A percentile compares a stretch with the other conserved stretches of the same genome.
phyloP scores from a whole-genome alignment of 23 tunicate genomes.

The Botrylloides violaceus region DNA sequence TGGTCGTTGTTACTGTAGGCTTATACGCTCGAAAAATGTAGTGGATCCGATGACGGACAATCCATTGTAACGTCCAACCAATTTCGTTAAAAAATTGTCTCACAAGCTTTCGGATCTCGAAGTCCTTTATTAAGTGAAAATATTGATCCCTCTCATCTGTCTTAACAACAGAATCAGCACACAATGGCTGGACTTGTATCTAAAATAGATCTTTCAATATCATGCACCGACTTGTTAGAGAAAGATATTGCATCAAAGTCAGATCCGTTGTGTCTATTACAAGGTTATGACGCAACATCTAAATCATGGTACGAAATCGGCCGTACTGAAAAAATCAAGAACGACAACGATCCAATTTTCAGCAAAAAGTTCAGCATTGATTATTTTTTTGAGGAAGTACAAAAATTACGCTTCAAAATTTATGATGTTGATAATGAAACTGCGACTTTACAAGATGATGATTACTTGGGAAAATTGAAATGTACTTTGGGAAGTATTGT shows the following conservation, averaged over 20 bases:
- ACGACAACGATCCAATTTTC: constrained; percentile 53
- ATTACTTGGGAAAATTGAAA: constrained; percentile 49
- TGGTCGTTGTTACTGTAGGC: too few species aligned
- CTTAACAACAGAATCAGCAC: too few species aligned
- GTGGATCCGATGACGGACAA: too few species aligned
- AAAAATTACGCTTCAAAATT: constrained; percentile 46
- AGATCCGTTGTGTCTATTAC: constrained; percentile 83
- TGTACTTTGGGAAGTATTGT: constrained; percentile 76
- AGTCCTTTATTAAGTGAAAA: too few species aligned
- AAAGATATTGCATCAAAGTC: constrained; percentile 90
- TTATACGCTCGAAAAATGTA: too few species aligned
- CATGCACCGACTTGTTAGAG: constrained; percentile 63
- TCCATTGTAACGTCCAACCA: too few species aligned
- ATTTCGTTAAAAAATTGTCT: too few species aligned
- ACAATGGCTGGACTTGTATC: constrained; percentile 29
- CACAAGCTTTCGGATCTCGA: too few species aligned
- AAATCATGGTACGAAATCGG: constrained; percentile 33
- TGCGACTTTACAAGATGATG: constrained; percentile 47
- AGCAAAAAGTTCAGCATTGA: constrained; percentile 34
- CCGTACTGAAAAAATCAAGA: constrained; percentile 57
- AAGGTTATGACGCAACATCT: constrained; percentile 17
- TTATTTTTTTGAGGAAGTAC: constrained; percentile 77
- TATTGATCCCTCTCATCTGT: too few species aligned
- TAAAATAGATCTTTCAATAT: constrained; percentile 83
- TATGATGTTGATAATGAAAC: constrained; percentile 70